Base-by-base conservation (phyloP, 1,140 invertebrate species). In the Eufriesea mexicana region DNA sequence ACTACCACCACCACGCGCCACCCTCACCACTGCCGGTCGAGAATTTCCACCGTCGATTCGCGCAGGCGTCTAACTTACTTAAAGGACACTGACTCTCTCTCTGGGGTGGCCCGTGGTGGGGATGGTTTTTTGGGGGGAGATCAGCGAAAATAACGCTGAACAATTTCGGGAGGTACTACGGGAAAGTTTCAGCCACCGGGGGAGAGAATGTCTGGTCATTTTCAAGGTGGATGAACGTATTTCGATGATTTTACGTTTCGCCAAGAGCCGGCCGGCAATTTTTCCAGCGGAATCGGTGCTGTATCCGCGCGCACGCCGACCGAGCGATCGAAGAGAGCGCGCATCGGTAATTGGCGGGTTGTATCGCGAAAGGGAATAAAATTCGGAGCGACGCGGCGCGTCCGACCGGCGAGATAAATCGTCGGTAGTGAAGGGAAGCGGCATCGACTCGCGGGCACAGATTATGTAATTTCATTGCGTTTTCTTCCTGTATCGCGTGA, bases 21-120 rank as follows among this genome's bases (percentile, higher is more conserved):
- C 81, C 83, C 84, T 82, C 87, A 73, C 80, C 87, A 85, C 77
- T 75, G 78, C 82, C 80, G 55, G 84, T 70, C 76, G 78, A 81
- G 84, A 85, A 88, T 88, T 88, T 87, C 89, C 90, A 91, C 77
- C 75, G 62, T 84, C 81, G 78, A 78, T 80, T 76, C 86, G 91
- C 92, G 92, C 92, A 92, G 84, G 91, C 92, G 91, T 90, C 82
- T 88, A 89, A 84, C 89, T 88, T 89, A 91, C 92, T 93, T 92
- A 92, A 93, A 93, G 92, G 92, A 94, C 93, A 92, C 93, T 93
- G 92, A 93, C 93, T 93, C 71, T 74, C 54, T 73, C 55, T 74
- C 91, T 89, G 79, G 81, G 66, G 66, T 67, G 81, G 71, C 7
- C 57, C 70, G 75, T 51, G 55, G 73, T 55, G 47, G 61, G 59